Base-by-base conservation (phyloP, 2,888 invertebrate genomes). In the Agriopis aurantiaria region DNA sequence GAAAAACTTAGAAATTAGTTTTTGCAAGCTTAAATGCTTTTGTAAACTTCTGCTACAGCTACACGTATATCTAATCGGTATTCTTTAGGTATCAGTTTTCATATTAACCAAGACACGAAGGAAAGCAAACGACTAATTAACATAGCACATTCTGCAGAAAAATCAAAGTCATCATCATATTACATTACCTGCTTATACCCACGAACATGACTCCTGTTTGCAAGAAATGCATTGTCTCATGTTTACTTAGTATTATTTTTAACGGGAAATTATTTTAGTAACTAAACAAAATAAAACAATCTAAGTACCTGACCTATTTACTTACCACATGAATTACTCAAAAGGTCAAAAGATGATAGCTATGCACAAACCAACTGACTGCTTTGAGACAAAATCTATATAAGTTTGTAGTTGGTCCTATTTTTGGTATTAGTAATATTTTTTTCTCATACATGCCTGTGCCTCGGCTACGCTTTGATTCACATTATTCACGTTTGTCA, bases 1-100 rank as follows among this genome's bases (percentile, higher is more conserved):
- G 72, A 76, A 73, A 66, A 78, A 79, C 57, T 82, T 82, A 71
- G 71, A 80, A 81, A 82, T 80, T 78, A 69, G 70, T 76, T 79
- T 80, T 77, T 67, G 73, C 57, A 68, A 76, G 71, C 66, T 74
- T 73, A 55, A 58, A 69, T 69, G 48, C 74, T 62, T 62, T 69
- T 59, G 71, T 9, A 43, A 59, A 67, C 48, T 55, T 64, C 9
- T 45, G n/a, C n/a, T 23, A 23, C 17, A 23, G 17, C 14, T 46
- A 43, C 33, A 5, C 5, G 3, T 33, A 33, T 58, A n/a, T 46
- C 46, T 56, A 61, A 59, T 63, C 8, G 53, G 46, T 46, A 46
- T 48, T 9, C 14, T 49, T 59, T 53, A 8, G 11, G 23, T 40
- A 49, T 57, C 14, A 43, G 11, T 58, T 43, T 53, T 8, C 55